Evolutionary conservation across 2,113 vertebrate species (phyloP), one percentile per base, ranked within the genome.

Genomic region (Oreocharis arfaki): DNA sequence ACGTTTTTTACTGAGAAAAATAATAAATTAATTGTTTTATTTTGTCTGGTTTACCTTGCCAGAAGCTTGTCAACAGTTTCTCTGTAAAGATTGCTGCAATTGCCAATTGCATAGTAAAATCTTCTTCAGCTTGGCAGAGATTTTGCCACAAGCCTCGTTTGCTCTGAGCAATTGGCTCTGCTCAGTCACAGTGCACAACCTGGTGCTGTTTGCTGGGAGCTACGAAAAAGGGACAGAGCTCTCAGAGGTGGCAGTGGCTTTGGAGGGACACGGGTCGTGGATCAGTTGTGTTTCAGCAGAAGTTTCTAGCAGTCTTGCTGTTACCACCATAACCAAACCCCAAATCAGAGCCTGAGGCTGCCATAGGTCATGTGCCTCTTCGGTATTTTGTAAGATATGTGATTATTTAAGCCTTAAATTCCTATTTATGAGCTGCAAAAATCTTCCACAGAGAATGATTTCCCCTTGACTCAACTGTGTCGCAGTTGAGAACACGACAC

Each of bases 1-100:
- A 93, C 60, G 52, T 94, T 97, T 77, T 95, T 96, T 64, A 85
- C 32, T 56, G 93, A 90, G 92, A 81, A 97, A 97, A 96, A 94
- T 96, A 97, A 97, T 95, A 85, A 93, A 97, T 97, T 97, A 97
- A 97, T 97, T 96, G 59, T 37, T 88, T 89, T 83, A 82, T 92
- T 93, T 59, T 81, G 39, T 69, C 95, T 71, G 32, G 18, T 97
- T 93, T 91, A 88, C 73, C 90, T 97, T 86, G 87, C 95, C 92
- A 95, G 94, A 95, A 93, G 76, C 82, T 92, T 85, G 92, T 93
- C 77, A 93, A 93, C 94, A 96, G 87, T 91, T 95, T 90, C 92
- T 94, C 55, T 95, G 96, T 94, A 93, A 97, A 95, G 89, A 95
- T 50, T 93, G 84, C 69, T 88, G 27, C 64, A 93, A 37, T 91